A percentile compares a stretch with the other conserved stretches of the same genome.
phyloP scores from a whole-genome alignment of 2,113 vertebrate genomes.

The Brachypteracias leptosomus region DNA sequence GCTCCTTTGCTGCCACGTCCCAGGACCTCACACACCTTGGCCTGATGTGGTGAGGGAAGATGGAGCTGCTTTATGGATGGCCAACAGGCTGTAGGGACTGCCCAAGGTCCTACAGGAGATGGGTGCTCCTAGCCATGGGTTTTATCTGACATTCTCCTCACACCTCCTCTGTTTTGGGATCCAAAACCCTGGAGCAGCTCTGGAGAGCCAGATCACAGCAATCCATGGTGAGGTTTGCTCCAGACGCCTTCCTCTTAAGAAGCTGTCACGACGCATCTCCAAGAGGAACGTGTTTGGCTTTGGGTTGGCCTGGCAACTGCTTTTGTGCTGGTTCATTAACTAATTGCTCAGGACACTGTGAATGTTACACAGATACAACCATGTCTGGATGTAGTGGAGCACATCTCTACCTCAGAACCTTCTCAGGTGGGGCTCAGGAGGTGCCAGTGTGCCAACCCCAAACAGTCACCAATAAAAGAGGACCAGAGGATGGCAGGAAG shows the following conservation, averaged over 20 bases:
- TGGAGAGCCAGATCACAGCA: not conserved
- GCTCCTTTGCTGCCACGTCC: not conserved
- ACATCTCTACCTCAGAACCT: not conserved
- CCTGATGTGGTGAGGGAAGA: not conserved
- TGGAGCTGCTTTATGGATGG: not conserved
- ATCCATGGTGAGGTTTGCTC: not conserved
- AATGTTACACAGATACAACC: not conserved
- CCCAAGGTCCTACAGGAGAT: not conserved
- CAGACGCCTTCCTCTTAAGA: not conserved
- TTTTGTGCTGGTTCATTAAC: slow-evolving; percentile 21
- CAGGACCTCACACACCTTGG: not conserved
- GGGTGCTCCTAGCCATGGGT: not conserved
- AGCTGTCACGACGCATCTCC: slow-evolving; percentile 28
- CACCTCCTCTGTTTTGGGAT: fast-evolving
- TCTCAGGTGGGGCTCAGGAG: not conserved
- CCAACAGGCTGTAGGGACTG: not conserved
- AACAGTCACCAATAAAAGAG: not conserved
- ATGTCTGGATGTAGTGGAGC: fast-evolving
- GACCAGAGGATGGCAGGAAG: not conserved
- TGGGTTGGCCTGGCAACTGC: slow-evolving; percentile 43
- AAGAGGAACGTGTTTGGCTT: not conserved
- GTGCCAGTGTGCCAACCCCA: not conserved
- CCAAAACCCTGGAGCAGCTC: not conserved
- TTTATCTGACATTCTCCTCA: not conserved
- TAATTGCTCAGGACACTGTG: slow-evolving; percentile 14